phyloP scores from a whole-genome alignment of 2,113 vertebrate species.

The Coreoperca whiteheadi region DNA sequence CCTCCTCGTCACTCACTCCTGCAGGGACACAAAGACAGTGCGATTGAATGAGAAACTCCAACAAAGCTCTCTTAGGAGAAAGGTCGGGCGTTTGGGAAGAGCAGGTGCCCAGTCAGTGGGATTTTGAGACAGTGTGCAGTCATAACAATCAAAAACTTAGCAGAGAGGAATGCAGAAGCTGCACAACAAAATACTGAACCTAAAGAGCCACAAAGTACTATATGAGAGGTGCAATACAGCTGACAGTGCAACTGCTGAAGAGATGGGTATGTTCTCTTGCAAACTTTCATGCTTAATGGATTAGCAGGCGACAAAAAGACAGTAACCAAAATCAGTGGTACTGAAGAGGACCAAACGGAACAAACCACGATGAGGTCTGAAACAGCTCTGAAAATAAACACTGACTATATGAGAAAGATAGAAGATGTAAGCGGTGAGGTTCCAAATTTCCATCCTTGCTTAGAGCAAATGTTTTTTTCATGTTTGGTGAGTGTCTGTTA shows the following conservation, averaged over 20 bases:
- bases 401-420: background rate
- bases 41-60: background rate
- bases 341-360: background rate
- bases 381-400: background rate
- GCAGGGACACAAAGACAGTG: constrained; percentile 6
- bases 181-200: background rate
- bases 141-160: background rate
- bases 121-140: background rate
- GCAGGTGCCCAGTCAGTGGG: background rate
- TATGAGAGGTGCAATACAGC: background rate
- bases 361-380: background rate
- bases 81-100: background rate
- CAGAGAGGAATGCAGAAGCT: background rate
- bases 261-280: background rate
- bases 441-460: background rate
- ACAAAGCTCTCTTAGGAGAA: background rate
- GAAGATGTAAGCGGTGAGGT: background rate
- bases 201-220: background rate
- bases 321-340: background rate
- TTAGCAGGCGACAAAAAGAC: background rate
- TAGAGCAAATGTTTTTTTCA: constrained; percentile 15
- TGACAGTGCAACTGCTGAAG: background rate
- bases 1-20: constrained; percentile 98
- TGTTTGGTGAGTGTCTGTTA: background rate
- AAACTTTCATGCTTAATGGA: background rate